Evolutionary conservation across 2,113 vertebrate species (phyloP), one percentile per base, ranked within the genome.

Genomic region (Pithys albifrons): DNA sequence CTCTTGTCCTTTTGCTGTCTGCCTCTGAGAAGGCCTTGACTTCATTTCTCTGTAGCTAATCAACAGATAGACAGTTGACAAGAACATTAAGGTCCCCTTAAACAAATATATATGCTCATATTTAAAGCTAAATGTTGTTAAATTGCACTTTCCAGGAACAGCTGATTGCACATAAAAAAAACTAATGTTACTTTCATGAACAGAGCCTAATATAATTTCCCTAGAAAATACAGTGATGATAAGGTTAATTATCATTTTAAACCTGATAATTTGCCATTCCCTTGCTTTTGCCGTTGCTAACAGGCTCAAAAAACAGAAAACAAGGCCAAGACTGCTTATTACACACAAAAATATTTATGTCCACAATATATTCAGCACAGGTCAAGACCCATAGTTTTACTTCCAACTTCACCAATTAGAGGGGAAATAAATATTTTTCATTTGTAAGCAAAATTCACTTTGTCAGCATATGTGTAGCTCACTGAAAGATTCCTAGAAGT

Each of bases 401-500:
- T 94, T 95, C 94, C 71, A 94, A 91, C 95, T 96, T 91, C 85
- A 78, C 93, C 96, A 97, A 98, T 98, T 98, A 97, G 87, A 96
- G 69, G 85, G 89, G 76, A 97, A 98, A 98, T 97, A 79, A 97
- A 97, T 94, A 96, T 72, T 97, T 97, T 74, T 97, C 41, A 96
- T 88, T 89, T 86, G 83, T 69, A 97, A 97, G 81, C 72, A 78
- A 93, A 98, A 97, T 91, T 80, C 49, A 92, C 69, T 92, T 92
- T 70, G 79, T 97, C 82, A 70, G 77, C 41, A 75, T 85, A 73
- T 19, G 69, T 67, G 83, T 10, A 87, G 81, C 62, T 94, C 92
- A 85, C 74, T 94, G 93, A 94, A 96, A 61, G 49, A 80, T 83
- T 95, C 95, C 78, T 93, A 96, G 61, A 96, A 96, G 64, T 83